These are phyloP conservation scores for Drosophila aldrichi DNA, from an alignment of 2,888 invertebrate species.

Conservation along the genomic window DNA sequence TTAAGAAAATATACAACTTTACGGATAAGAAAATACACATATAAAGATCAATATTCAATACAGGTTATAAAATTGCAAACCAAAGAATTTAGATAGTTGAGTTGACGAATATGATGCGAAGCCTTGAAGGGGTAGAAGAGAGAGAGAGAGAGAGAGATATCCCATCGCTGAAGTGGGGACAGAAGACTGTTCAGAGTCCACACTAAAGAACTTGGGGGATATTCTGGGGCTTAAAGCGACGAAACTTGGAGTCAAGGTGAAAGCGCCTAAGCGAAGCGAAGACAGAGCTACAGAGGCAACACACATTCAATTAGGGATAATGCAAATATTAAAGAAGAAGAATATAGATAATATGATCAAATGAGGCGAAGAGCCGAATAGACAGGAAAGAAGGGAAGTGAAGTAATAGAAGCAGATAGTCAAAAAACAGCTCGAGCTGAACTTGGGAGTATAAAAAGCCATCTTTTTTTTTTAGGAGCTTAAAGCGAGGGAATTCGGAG, in stretches of 20 bases:
- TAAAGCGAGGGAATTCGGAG: too few relatives aligned
- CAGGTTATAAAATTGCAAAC: slow-evolving; percentile 11
- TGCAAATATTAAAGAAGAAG: too few relatives aligned
- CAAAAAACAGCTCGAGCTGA: too few relatives aligned
- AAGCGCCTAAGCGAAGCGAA: neutral
- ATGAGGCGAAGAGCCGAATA: too few relatives aligned
- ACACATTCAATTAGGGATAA: too few relatives aligned
- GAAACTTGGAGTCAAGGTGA: slow-evolving; percentile 4
- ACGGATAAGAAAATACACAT: neutral
- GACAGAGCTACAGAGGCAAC: neutral
- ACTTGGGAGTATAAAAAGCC: too few relatives aligned
- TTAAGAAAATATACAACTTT: neutral
- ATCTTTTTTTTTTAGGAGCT: too few relatives aligned
- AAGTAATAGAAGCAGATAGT: too few relatives aligned
- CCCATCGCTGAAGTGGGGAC: neutral
- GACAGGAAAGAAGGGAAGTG: too few relatives aligned
- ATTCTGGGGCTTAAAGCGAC: too few relatives aligned
- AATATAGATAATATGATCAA: too few relatives aligned
- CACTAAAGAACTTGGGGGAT: neutral
- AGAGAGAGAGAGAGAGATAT: too few relatives aligned
- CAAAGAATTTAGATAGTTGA: slow-evolving; percentile 15
- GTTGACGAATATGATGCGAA: neutral
- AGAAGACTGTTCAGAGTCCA: neutral
- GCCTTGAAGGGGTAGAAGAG: neutral
- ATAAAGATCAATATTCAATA: slow-evolving; percentile 3